Base-by-base conservation (phyloP, 2,797 vertebrate genomes). In the Nasua narica region DNA sequence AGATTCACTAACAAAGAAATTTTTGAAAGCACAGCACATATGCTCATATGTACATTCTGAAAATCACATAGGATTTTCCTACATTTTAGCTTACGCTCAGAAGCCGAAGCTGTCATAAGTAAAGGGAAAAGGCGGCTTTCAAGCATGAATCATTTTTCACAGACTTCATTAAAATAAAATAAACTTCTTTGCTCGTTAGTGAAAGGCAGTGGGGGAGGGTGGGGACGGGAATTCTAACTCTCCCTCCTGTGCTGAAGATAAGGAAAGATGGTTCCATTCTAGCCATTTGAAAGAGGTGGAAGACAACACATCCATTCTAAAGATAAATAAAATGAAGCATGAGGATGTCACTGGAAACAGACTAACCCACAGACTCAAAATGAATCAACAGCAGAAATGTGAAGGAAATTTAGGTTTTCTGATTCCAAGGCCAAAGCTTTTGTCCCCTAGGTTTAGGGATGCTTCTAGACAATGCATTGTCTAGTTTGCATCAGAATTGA, bases 91-190 rank as follows among this genome's bases (percentile, higher is more conserved):
- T 94, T 93, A 82, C 50, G 52, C 95, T 95, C 84, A 46, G 95
- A 94, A 93, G 88, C 89, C 8, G 60, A 89, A 78, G 89, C 91
- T 90, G 91, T 85, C 97, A 46, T 90, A 96, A 94, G 79, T 35
- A 72, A 89, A 97, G 67, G 94, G 58, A 84, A 96, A 94, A 74
- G 89, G 48, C 79, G 87, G 94, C 94, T 93, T 96, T 96, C 91
- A 90, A 94, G 94, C 94, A 70, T 84, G 94, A 97, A 87, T 90
- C 97, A 90, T 76, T 93, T 89, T 74, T 92, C 95, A 83, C 70
- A 94, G 94, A 89, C 96, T 93, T 97, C 96, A 93, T 95, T 97
- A 93, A 95, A 97, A 90, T 81, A 91, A 95, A 97, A 96, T 89
- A 95, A 97, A 96, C 85, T 78, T 79, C 92, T 79, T 79, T 86